phyloP scores from a whole-genome alignment of 1,140 invertebrate species.

The Galleria mellonella region DNA sequence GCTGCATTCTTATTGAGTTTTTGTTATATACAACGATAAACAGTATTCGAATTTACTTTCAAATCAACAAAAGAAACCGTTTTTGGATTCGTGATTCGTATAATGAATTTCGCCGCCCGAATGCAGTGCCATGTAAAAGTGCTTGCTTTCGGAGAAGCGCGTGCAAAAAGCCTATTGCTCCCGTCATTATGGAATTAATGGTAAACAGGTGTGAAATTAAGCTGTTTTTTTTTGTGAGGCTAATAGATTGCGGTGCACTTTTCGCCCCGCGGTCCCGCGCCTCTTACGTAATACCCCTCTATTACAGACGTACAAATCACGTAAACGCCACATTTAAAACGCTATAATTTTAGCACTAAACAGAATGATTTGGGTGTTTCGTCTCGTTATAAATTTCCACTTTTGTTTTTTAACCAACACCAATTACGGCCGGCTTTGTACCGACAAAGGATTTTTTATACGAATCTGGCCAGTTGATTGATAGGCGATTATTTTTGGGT shows the following conservation, averaged over 20 bases:
- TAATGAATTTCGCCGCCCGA: slow-evolving; percentile 20
- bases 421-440: slow-evolving; percentile 50
- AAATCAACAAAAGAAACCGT: slow-evolving; percentile 17
- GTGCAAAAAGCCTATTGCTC: slow-evolving; percentile 49
- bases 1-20: too few relatives aligned
- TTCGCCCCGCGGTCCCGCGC: slow-evolving; percentile 34
- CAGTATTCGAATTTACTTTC: slow-evolving; percentile 15
- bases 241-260: slow-evolving; percentile 59
- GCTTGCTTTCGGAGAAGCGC: slow-evolving; percentile 26
- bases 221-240: slow-evolving; percentile 59
- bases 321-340: slow-evolving; percentile 60
- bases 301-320: slow-evolving; percentile 56
- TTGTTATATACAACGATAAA: background rate
- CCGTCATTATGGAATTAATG: slow-evolving; percentile 64
- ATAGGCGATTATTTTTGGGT: slow-evolving; percentile 64
- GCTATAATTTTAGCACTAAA: slow-evolving; percentile 69
- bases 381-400: slow-evolving; percentile 66
- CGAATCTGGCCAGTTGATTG: slow-evolving; percentile 53
- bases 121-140: slow-evolving; percentile 22
- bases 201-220: slow-evolving; percentile 72
- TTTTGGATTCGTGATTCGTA: slow-evolving; percentile 20
- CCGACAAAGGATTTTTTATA: slow-evolving; percentile 59
- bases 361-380: slow-evolving; percentile 61
- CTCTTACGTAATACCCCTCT: slow-evolving; percentile 48
- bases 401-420: slow-evolving; percentile 61